phyloP scores from a whole-genome alignment of 2,113 vertebrate species.

The Trogon surrucura region DNA sequence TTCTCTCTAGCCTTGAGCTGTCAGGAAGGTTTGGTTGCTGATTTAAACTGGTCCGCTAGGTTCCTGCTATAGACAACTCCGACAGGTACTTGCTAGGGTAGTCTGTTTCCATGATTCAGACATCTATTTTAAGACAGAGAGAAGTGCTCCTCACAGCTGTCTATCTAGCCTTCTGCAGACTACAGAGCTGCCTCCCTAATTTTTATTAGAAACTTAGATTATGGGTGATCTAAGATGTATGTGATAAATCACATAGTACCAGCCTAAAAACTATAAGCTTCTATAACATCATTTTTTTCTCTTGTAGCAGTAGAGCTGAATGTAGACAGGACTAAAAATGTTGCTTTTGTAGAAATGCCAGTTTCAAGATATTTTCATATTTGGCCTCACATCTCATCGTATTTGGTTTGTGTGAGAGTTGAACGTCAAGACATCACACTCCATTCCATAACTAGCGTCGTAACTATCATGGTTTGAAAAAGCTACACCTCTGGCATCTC shows the following conservation, averaged over 20 bases:
- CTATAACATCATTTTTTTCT: fast-evolving
- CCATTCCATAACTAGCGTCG: neutral
- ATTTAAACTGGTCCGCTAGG: neutral
- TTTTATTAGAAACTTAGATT: neutral
- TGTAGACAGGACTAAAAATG: neutral
- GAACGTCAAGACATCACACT: neutral
- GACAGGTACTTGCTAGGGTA: neutral
- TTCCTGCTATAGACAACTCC: neutral
- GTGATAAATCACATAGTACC: neutral
- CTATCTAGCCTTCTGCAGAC: neutral
- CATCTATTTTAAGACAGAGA: constrained; percentile 16
- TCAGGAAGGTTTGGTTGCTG: neutral
- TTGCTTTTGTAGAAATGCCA: neutral
- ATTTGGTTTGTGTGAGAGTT: neutral
- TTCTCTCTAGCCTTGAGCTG: neutral
- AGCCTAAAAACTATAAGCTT: neutral
- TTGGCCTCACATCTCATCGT: neutral
- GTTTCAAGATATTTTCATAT: neutral
- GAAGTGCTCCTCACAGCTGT: neutral
- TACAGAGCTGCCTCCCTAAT: neutral
- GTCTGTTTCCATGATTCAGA: constrained; percentile 9
- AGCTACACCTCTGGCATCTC: neutral
- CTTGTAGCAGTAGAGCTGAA: neutral
- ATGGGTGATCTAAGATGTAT: neutral
- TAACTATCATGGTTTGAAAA: neutral